Evolutionary conservation across 2,113 vertebrate genomes (phyloP).

Genomic region (Sceloporus undulatus): DNA sequence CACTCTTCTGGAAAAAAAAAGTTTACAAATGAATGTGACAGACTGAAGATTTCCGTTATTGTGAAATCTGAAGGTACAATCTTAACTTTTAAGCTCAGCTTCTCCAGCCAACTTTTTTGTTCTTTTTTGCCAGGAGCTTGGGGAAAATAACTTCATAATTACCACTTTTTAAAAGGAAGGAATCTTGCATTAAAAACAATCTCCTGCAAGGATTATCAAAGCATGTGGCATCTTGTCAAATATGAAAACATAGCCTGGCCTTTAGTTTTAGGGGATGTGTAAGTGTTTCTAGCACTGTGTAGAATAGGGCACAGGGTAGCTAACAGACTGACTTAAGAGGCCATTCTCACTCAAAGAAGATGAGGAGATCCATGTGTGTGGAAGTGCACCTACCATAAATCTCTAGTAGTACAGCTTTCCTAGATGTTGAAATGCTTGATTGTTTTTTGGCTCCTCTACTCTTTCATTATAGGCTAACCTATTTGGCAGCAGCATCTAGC

Average conservation of each 20-base stretch:
- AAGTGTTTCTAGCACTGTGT: slow-evolving; percentile 32
- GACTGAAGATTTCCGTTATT: not conserved
- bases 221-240: slow-evolving; percentile 87
- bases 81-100: not conserved
- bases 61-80: not conserved
- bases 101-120: slow-evolving; percentile 26
- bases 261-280: slow-evolving; percentile 56
- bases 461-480: not conserved
- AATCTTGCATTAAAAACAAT: slow-evolving; percentile 87
- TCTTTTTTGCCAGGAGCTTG: slow-evolving; percentile 53
- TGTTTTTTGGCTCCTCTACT: not conserved
- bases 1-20: not conserved
- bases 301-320: not conserved
- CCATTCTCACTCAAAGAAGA: fast-evolving
- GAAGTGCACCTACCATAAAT: fast-evolving
- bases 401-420: not conserved
- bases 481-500: not conserved
- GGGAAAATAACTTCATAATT: slow-evolving; percentile 61
- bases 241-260: slow-evolving; percentile 47
- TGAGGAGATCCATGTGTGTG: fast-evolving
- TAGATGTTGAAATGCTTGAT: not conserved
- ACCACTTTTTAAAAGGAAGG: slow-evolving; percentile 83
- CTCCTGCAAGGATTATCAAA: slow-evolving; percentile 80
- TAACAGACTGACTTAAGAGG: not conserved
- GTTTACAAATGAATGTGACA: not conserved